A percentile compares a stretch with the other conserved stretches of the same genome.
These are phyloP conservation scores for Acrocera orbiculus DNA, from an alignment of 2,888 invertebrate genomes.

Conservation along the genomic window DNA sequence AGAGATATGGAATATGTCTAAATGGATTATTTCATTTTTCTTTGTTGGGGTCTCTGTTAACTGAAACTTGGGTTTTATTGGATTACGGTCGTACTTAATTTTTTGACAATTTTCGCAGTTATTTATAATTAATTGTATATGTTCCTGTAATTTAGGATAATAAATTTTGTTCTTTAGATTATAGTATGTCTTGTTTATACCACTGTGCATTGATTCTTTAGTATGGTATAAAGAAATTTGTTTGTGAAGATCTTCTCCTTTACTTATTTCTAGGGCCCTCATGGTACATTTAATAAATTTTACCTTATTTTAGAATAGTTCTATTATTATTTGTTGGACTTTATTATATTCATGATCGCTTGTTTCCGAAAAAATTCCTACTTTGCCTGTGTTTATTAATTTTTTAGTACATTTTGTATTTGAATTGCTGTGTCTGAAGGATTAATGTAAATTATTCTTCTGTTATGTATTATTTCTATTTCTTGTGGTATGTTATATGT, in stretches of 20 bases:
- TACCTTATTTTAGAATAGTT: too few species aligned
- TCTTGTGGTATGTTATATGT: constrained; percentile 7
- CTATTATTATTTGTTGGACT: background rate
- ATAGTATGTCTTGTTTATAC: constrained; percentile 5
- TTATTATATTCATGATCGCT: constrained; percentile 8
- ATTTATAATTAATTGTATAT: constrained; percentile 1
- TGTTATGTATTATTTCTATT: constrained; percentile 6
- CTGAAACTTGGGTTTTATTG: constrained; percentile 1
- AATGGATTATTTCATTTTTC: constrained; percentile 1
- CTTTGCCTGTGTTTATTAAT: constrained; percentile 5
- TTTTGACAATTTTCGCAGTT: background rate
- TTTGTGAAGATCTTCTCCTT: constrained; percentile 1
- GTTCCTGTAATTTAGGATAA: background rate
- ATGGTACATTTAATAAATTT: background rate
- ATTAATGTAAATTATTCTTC: too few species aligned
- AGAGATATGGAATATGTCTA: background rate
- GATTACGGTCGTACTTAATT: constrained; percentile 1
- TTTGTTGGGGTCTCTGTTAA: constrained; percentile 1
- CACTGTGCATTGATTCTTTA: constrained; percentile 6
- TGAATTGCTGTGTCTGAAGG: too few species aligned
- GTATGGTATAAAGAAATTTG: constrained; percentile 1
- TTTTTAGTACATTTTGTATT: constrained; percentile 7
- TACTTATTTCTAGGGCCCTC: constrained; percentile 1
- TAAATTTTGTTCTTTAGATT: constrained; percentile 2
- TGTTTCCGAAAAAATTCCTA: constrained; percentile 7